These are phyloP conservation scores for Dermatemys mawii DNA, from an alignment of 2,113 vertebrate species.

Conservation along the genomic window DNA sequence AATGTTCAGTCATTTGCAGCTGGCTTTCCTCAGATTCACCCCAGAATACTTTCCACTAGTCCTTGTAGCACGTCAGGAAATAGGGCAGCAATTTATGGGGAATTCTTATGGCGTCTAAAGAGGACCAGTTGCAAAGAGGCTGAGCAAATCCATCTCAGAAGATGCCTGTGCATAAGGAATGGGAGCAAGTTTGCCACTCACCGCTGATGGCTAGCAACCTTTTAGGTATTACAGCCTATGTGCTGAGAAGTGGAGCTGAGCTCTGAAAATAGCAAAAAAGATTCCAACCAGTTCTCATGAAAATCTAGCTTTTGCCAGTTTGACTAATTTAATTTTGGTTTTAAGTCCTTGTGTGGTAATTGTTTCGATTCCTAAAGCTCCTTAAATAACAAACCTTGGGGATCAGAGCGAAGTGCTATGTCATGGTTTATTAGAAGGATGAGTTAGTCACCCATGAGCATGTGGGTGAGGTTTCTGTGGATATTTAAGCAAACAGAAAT, in stretches of 20 bases:
- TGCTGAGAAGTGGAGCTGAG: not conserved
- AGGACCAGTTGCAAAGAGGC: not conserved
- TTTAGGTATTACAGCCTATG: not conserved
- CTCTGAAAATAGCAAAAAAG: not conserved
- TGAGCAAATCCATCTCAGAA: not conserved
- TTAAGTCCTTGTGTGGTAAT: not conserved
- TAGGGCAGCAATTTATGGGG: not conserved
- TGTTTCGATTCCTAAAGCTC: not conserved
- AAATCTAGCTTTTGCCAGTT: not conserved
- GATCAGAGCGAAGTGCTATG: not conserved
- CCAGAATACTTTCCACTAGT: not conserved
- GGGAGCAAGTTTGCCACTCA: not conserved
- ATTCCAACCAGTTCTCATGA: not conserved
- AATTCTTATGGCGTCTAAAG: not conserved
- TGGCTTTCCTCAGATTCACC: not conserved
- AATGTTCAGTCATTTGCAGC: not conserved
- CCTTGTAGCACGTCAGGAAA: not conserved
- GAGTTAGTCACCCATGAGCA: not conserved
- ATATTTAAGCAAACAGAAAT: not conserved
- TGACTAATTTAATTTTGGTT: not conserved
- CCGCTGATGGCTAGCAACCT: not conserved
- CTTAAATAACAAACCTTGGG: not conserved
- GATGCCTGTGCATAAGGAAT: not conserved
- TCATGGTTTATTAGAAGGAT: not conserved
- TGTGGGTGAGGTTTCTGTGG: not conserved